These are phyloP conservation scores for Polydrusus tereticollis DNA, from an alignment of 2,888 invertebrate genomes.

Conservation along the genomic window DNA sequence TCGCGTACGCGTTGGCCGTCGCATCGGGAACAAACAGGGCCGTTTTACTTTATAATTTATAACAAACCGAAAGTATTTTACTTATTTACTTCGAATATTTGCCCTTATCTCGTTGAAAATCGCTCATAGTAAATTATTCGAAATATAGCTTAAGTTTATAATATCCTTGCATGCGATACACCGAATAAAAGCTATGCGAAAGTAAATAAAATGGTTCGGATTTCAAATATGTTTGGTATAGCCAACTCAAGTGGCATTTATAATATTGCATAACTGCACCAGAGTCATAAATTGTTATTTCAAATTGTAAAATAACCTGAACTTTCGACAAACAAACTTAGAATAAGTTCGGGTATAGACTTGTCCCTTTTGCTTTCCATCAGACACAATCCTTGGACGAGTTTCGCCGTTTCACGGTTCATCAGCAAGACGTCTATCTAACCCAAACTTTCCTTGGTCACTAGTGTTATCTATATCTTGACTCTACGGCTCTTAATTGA, in stretches of 20 bases:
- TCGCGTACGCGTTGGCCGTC: conserved; percentile 52
- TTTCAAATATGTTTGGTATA: conserved; percentile 46
- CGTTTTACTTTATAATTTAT: conserved; percentile 61
- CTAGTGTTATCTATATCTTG: no score
- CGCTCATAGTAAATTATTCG: conserved; percentile 55
- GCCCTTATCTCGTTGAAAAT: conserved; percentile 52
- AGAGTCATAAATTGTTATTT: background rate
- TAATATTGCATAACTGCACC: conserved; percentile 27
- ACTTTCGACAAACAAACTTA: no score
- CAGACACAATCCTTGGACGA: no score
- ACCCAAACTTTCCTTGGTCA: no score
- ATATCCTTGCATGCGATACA: conserved; percentile 51
- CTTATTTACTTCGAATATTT: conserved; percentile 60
- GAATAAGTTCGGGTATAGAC: no score
- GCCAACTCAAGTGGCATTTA: conserved; percentile 10
- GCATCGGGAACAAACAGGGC: conserved; percentile 48
- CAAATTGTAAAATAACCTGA: no score
- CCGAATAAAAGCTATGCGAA: conserved; percentile 41
- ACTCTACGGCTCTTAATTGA: no score
- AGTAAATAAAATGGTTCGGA: conserved; percentile 49
- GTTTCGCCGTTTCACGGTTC: no score
- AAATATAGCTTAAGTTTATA: conserved; percentile 56
- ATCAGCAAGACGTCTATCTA: no score
- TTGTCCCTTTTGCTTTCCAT: no score
- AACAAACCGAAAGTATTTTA: conserved; percentile 61